Evolutionary conservation across 2,797 vertebrate genomes (phyloP), one percentile per base, ranked within the genome.

Genomic region (Ciconia nigra): DNA sequence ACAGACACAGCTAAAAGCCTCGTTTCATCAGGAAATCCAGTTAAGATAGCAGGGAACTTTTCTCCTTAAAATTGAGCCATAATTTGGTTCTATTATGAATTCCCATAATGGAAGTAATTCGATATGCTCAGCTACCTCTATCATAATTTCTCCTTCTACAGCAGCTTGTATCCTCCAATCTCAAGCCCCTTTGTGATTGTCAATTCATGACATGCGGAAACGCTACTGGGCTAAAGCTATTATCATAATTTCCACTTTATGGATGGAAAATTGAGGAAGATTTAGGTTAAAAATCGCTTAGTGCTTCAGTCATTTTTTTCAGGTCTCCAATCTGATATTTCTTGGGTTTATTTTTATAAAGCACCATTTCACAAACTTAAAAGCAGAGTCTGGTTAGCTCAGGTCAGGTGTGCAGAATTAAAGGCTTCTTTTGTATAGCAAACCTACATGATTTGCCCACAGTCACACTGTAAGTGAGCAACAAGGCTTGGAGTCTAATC

Each of bases 81-180:
- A 93, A 96, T 94, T 95, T 92, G 17, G 24, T 79, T 77, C 94
- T 80, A 94, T 93, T 96, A 61, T 77, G 74, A 86, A 79, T 47
- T 83, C 39, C 55, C 79, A 47, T 76, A 96, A 94, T 95, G 79
- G 87, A 87, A 86, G 65, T 63, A 69, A 89, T 96, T 93, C 88
- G 85, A 46, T 89, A 85, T 77, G 26, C 78, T 89, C 39, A 91
- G 82, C 93, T 96, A 78, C 39, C 39, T 91, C 31, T 62, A 13
- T 62, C 41, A 39, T 54, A 80, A 94, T 96, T 93, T 89, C 47
- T 85, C 33, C 5, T 82, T 70, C 58, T 91, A 13, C 29, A 70
- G 82, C 87, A 94, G 61, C 79, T 79, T 88, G 71, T 25, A 78
- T 85, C 62, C 79, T 93, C 65, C 61, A 67, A 7, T 84, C 87